Base-by-base conservation (phyloP, 2,797 vertebrate genomes). In the Hafferia zeledoni region DNA sequence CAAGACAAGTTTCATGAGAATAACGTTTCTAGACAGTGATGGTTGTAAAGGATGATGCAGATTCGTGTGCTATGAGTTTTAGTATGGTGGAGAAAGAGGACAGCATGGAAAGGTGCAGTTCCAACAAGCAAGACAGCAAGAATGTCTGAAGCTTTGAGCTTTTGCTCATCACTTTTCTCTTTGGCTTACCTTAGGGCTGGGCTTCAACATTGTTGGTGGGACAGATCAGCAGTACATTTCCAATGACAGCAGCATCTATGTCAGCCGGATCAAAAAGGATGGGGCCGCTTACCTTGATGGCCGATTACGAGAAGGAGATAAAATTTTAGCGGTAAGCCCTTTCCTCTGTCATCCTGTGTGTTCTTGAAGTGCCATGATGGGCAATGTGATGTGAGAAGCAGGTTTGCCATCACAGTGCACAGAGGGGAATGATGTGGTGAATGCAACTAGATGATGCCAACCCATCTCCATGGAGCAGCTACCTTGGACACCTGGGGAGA, bases 171-270 rank as follows among this genome's bases (percentile, higher is more conserved):
- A 60, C 39, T 63, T 97, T 91, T 97, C 71, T 96, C 79, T 91
- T 94, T 83, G 95, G 44, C 89, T 87, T 96, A 92, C 97, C 86
- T 72, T 93, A 99, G 99, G 99, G 63, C 94, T 99, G 95, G 99
- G 99, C 68, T 99, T 99, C 98, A 99, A 99, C 96, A 99, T 99
- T 83, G 98, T 99, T 46, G 99, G 99, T 56, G 99, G 99, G 77
- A 98, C 98, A 94, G 99, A 99, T 96, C 99, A 99, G 94, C 99
- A 98, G 93, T 98, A 98, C 90, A 50, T 98, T n/a, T 93, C 97
- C 91, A 98, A 99, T 46, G 99, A 99, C 97, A 98, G 75, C 59
- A 98, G 99, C 89, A 99, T 99, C 93, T 99, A 98, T 90, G 99
- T 99, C 96, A 98, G 98, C 94, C 98, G 99, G 97, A 99, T 99